phyloP scores from a whole-genome alignment of 1,140 invertebrate genomes.

The Lasioglossum baleicum region DNA sequence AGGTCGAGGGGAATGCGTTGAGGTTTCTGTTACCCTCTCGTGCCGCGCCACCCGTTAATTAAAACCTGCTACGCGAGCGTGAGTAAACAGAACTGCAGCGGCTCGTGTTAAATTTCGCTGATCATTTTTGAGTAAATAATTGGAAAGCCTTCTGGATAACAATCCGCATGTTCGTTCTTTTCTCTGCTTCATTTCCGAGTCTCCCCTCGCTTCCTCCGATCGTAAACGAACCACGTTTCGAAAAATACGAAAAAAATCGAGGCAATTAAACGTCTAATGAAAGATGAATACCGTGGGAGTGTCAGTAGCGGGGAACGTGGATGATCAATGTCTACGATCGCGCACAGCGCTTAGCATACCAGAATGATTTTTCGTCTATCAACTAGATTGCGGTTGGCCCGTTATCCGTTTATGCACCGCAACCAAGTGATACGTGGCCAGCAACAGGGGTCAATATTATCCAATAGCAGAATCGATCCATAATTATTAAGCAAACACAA shows the following conservation, averaged over 20 bases:
- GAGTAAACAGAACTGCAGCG: constrained; percentile 37
- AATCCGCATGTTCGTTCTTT: constrained; percentile 10
- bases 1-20: constrained; percentile 41
- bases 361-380: constrained; percentile 37
- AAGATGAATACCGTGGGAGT: neutral
- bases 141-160: constrained; percentile 40
- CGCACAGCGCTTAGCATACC: constrained; percentile 13
- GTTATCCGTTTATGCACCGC: constrained; percentile 46
- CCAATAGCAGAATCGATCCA: constrained; percentile 60
- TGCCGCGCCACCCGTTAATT: constrained; percentile 67
- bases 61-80: constrained; percentile 65
- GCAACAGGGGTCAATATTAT: constrained; percentile 59
- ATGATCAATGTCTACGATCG: neutral
- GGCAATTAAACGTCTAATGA: neutral
- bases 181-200: neutral
- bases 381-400: constrained; percentile 25
- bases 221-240: neutral
- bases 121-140: constrained; percentile 52
- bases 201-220: neutral
- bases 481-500: constrained; percentile 64
- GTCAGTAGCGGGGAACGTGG: neutral
- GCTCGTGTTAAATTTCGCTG: constrained; percentile 33
- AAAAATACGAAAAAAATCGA: neutral
- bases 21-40: constrained; percentile 38
- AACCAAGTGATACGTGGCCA: constrained; percentile 43